Percentiles rank a stretch among this genome's conserved stretches.
Conservation (phyloP, 2,888 invertebrate species). For the Schrankia costaestrigalis region DNA sequence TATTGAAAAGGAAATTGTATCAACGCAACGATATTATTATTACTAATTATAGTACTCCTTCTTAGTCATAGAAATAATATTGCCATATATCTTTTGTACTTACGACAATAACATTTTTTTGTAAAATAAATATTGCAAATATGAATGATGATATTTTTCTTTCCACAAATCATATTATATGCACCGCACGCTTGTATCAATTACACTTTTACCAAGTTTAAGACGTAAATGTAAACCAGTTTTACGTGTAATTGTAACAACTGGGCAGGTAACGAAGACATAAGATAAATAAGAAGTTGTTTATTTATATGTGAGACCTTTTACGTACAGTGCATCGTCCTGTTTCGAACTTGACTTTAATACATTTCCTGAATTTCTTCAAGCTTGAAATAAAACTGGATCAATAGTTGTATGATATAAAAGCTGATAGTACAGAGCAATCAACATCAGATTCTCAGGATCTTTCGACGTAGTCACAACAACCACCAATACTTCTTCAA, state of each 20-base stretch:
- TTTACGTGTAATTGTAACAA: neutral
- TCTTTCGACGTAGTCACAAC: slow-evolving; percentile 60
- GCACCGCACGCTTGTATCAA: too few relatives aligned
- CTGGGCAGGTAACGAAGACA: neutral
- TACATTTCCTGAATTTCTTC: slow-evolving; percentile 67
- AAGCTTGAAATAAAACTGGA: slow-evolving; percentile 54
- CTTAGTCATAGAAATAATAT: too few relatives aligned
- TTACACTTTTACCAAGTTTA: too few relatives aligned
- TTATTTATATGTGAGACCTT: slow-evolving; percentile 36
- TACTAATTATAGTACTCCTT: too few relatives aligned
- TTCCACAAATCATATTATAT: too few relatives aligned
- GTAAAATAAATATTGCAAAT: neutral
- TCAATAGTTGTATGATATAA: slow-evolving; percentile 52
- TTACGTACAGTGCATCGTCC: slow-evolving; percentile 53
- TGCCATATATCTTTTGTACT: neutral
- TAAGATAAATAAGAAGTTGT: slow-evolving; percentile 25
- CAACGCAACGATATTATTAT: too few relatives aligned
- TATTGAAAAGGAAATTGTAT: slow-evolving; percentile 48
- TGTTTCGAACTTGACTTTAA: slow-evolving; percentile 69
- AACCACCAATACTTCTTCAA: slow-evolving; percentile 36
- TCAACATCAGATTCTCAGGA: slow-evolving; percentile 54
- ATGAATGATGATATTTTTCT: too few relatives aligned
- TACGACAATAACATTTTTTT: slow-evolving; percentile 38
- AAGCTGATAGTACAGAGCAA: slow-evolving; percentile 24
- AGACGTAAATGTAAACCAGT: neutral